Evolutionary conservation across 2,113 vertebrate species (phyloP), one percentile per base, ranked within the genome.

Genomic region (Pipra filicauda): DNA sequence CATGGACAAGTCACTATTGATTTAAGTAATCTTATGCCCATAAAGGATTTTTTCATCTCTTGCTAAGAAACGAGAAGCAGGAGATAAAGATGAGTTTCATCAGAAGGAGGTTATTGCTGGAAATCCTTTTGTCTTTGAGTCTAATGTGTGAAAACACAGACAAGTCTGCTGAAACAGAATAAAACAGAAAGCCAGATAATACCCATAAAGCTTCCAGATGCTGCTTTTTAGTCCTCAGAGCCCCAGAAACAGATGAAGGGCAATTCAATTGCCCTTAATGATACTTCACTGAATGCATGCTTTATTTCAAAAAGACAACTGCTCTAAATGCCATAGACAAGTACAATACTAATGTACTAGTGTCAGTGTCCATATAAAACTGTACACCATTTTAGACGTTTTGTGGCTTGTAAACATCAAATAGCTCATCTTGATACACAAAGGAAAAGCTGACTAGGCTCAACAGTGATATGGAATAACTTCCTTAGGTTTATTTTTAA

Each of bases 191-290:
- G 81, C 7, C 52, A 65, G 62, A 61, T 96, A 89, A 94, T 85
- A 77, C 90, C 27, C 24, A n/a, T 57, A 90, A 93, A 88, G 71
- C 71, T 96, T 90, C 77, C 94, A 96, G 85, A 82, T 74, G 48
- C 66, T 79, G 81, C 58, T 70, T 93, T 94, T 91, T 27, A 72
- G 22, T 88, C 78, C 75, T 76, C 41, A 31, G 88, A 93, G 89
- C 73, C 66, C 51, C 61, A 80, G 85, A 76, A 95, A 65, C 49
- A 91, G 90, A 88, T 82, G 77, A 94, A 95, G 94, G 92, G 67
- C 78, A 94, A 76, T 94, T 91, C 54, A 94, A 17, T 95, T 95
- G 78, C 79, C 95, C 67, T 82, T 93, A 85, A 95, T 90, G 82
- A n/a, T 88, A 73, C 57, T 91, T 62, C 22, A 41, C 78, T 76